A percentile compares a stretch with the other conserved stretches of the same genome.
Conservation (phyloP, 2,797 vertebrate genomes). For the Parambassis ranga region DNA sequence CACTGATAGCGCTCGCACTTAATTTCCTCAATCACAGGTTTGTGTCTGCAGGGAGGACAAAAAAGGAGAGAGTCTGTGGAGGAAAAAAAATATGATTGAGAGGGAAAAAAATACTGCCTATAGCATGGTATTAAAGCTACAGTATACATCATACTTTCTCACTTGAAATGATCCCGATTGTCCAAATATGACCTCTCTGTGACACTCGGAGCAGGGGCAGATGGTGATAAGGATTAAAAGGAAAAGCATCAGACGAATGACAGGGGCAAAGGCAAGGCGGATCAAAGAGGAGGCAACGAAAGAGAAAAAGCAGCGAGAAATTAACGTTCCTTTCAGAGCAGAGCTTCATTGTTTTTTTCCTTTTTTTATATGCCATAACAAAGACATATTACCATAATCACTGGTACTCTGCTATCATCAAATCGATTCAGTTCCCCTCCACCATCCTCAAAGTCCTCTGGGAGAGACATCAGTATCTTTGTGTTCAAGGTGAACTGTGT, state of each 20-base stretch:
- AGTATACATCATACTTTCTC: conserved; percentile 31
- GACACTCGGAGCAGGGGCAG: conserved; percentile 59
- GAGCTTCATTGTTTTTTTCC: neutral
- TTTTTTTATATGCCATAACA: conserved; percentile 37
- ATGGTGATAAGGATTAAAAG: conserved; percentile 69
- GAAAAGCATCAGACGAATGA: conserved; percentile 11
- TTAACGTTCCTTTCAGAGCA: conserved; percentile 25
- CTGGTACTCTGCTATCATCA: conserved; percentile 33
- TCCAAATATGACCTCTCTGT: conserved; percentile 63
- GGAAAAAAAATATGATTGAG: neutral
- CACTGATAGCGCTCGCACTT: conserved; percentile 11
- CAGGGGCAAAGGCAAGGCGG: neutral
- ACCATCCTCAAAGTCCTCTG: conserved; percentile 35
- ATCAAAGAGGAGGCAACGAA: conserved; percentile 39
- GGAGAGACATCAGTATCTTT: conserved; percentile 46
- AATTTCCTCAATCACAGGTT: conserved; percentile 42
- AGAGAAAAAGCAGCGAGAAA: conserved; percentile 34
- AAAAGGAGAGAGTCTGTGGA: neutral
- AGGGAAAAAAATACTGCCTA: neutral
- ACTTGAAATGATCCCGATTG: conserved; percentile 30
- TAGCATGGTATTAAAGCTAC: conserved; percentile 17
- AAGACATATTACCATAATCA: conserved; percentile 61
- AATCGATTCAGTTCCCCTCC: conserved; percentile 55
- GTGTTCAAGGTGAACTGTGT: conserved; percentile 53
- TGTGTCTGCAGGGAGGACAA: conserved; percentile 4